Evolutionary conservation across 1,140 invertebrate genomes (phyloP).

Genomic region (Drosophila albomicans): DNA sequence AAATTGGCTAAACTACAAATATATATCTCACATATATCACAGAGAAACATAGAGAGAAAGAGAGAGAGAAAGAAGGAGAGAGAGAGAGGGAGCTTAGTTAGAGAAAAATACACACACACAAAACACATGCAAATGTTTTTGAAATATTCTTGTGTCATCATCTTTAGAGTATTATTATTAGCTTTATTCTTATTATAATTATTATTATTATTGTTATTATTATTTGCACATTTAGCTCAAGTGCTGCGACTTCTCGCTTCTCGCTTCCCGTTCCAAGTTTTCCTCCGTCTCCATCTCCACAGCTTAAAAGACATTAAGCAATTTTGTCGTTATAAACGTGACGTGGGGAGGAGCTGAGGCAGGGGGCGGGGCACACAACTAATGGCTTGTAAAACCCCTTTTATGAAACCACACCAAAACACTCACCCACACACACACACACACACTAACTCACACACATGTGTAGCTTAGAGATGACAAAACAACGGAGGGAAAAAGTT

Average conservation of each 20-base stretch:
- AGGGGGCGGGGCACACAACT: conserved; percentile 48
- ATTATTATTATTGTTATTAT: conserved; percentile 45
- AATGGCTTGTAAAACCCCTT: conserved; percentile 77
- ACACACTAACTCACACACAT: neutral
- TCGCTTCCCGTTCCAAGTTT: too few species aligned
- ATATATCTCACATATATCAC: conserved; percentile 1
- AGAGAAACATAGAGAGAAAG: conserved; percentile 15
- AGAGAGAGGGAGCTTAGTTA: conserved; percentile 4
- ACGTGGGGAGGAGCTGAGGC: neutral
- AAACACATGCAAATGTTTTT: too few species aligned
- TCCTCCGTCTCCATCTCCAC: conserved; percentile 5
- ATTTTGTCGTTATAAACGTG: conserved; percentile 70
- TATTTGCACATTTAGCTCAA: conserved; percentile 58
- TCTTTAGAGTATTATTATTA: conserved; percentile 15
- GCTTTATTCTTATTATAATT: conserved; percentile 14
- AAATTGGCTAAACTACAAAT: conserved; percentile 60
- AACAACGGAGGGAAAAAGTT: neutral
- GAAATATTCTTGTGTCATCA: neutral
- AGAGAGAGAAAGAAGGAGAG: conserved; percentile 21
- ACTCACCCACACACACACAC: conserved; percentile 8
- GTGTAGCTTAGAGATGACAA: conserved; percentile 36
- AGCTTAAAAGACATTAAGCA: conserved; percentile 73
- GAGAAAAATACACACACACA: neutral
- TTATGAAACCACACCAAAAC: conserved; percentile 43
- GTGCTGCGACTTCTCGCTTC: neutral